Evolutionary conservation across 2,888 invertebrate species (phyloP).

Genomic region (Eudasyphora cyanicolor): DNA sequence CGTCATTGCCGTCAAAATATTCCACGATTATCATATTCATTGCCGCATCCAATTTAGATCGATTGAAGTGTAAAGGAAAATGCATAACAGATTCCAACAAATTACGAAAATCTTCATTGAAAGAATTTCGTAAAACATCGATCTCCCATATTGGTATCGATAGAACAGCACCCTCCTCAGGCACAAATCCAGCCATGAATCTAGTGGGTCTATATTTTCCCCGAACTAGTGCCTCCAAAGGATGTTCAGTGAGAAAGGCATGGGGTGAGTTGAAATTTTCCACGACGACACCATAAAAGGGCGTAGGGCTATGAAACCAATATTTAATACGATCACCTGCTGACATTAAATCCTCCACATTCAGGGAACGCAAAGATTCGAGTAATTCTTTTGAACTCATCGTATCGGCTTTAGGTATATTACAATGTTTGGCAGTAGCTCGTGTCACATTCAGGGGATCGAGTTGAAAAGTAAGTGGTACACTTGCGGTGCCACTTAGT

Average conservation of each 20-base stretch:
- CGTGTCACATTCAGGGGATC: conserved; percentile 76
- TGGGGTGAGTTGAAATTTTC: conserved; percentile 75
- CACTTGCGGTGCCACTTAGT: conserved; percentile 80
- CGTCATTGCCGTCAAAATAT: conserved; percentile 67
- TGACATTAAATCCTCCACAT: conserved; percentile 75
- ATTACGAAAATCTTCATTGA: conserved; percentile 72
- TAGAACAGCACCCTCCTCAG: conserved; percentile 80
- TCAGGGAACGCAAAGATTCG: conserved; percentile 76
- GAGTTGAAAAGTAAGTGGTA: conserved; percentile 74
- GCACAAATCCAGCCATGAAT: conserved; percentile 77
- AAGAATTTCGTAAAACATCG: conserved; percentile 65
- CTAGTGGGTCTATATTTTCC: conserved; percentile 80
- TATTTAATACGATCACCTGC: conserved; percentile 78
- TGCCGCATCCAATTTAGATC: neutral
- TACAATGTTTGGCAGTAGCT: conserved; percentile 75
- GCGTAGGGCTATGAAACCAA: conserved; percentile 75
- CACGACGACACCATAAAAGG: conserved; percentile 71
- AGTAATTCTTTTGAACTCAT: conserved; percentile 73
- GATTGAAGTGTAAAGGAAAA: conserved; percentile 48
- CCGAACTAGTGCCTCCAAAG: conserved; percentile 74
- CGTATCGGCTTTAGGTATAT: conserved; percentile 55
- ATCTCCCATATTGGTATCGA: conserved; percentile 69
- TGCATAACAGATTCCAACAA: conserved; percentile 66
- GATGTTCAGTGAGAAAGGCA: conserved; percentile 80
- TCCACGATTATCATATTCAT: conserved; percentile 55